These are phyloP conservation scores for Mya arenaria DNA, from an alignment of 1,140 invertebrate genomes.

Conservation along the genomic window DNA sequence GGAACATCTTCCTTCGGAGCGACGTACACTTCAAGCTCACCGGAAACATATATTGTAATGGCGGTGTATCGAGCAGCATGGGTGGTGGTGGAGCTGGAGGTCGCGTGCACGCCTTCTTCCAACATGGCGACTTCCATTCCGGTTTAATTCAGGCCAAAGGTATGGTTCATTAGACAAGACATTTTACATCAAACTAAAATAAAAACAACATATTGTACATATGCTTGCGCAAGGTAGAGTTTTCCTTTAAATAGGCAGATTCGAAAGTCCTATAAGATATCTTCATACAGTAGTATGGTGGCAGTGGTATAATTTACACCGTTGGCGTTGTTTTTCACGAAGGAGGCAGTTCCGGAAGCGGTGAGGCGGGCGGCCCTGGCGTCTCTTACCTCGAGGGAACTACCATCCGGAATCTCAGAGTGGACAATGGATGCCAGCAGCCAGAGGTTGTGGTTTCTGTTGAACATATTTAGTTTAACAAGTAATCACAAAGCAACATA, in stretches of 20 bases:
- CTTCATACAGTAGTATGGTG: too few relatives aligned
- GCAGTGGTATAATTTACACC: too few relatives aligned
- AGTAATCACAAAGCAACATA: too few relatives aligned
- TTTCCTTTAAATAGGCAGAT: too few relatives aligned
- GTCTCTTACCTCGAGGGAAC: slow-evolving; percentile 53
- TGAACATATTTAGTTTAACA: too few relatives aligned
- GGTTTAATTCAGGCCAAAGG: slow-evolving; percentile 66
- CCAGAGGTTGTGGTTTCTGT: slow-evolving; percentile 37
- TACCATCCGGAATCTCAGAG: slow-evolving; percentile 34
- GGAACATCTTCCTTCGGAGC: slow-evolving; percentile 65
- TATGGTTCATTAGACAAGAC: slow-evolving; percentile 17
- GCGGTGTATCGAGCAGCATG: slow-evolving; percentile 54
- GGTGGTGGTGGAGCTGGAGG: slow-evolving; percentile 73
- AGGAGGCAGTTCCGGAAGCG: slow-evolving; percentile 35
- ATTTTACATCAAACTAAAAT: too few relatives aligned
- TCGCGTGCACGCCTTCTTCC: slow-evolving; percentile 59
- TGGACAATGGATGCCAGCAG: slow-evolving; percentile 63
- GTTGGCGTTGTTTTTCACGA: too few relatives aligned
- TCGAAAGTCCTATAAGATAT: too few relatives aligned
- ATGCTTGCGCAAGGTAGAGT: too few relatives aligned
- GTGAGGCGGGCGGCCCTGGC: slow-evolving; percentile 60
- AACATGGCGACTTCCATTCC: slow-evolving; percentile 63
- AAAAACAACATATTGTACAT: too few relatives aligned
- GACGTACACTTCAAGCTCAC: slow-evolving; percentile 50
- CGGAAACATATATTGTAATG: slow-evolving; percentile 62